Evolutionary conservation across 2,113 vertebrate species (phyloP), one percentile per base, ranked within the genome.

Genomic region (Boulengeromyrus knoepffleri): DNA sequence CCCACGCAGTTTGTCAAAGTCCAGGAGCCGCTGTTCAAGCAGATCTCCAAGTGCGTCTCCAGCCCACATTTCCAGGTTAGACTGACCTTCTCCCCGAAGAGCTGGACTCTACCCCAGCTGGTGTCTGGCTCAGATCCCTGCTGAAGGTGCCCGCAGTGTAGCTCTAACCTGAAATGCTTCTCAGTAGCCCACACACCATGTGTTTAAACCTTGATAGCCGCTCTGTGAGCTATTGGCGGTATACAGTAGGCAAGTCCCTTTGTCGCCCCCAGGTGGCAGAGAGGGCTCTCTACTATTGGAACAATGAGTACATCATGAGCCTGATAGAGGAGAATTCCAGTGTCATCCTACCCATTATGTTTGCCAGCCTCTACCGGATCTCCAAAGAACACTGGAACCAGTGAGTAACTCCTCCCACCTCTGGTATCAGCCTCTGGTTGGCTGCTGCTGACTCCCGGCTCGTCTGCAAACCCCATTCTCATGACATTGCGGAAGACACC

Each of bases 371-470:
- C 90, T 99, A 99, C 95, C 97, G 98, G 96, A 99, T 99, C 97
- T 99, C 98, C 93, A 99, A 99, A 97, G 99, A 99, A 70, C 99
- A 99, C 95, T 99, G 99, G 99, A 99, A 99, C 96, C 98, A 97
- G 99, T 99, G 95, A 96, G 99, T 96, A 15, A 39, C 47, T n/a
- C 80, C 19, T 85, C 21, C 83, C 24, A n/a, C 45, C 45, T 46
- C 45, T 19, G 7, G 36, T 7, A 42, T 80, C 36, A 3, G 74
- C 3, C 83, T n/a, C 83, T 47, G 80, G 39, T 77, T 27, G 70
- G 70, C 15, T 39, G 31, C 12, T 39, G 31, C 31, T 12, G 31
- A 46, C 80, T 21, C 15, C 36, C 9, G 7, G 17, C 42, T 24
- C 7, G 5, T 84, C 39, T 47, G 9, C 39, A n/a, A 47, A n/a